phyloP scores from a whole-genome alignment of 2,888 invertebrate genomes.

The Xestia sexstrigata region DNA sequence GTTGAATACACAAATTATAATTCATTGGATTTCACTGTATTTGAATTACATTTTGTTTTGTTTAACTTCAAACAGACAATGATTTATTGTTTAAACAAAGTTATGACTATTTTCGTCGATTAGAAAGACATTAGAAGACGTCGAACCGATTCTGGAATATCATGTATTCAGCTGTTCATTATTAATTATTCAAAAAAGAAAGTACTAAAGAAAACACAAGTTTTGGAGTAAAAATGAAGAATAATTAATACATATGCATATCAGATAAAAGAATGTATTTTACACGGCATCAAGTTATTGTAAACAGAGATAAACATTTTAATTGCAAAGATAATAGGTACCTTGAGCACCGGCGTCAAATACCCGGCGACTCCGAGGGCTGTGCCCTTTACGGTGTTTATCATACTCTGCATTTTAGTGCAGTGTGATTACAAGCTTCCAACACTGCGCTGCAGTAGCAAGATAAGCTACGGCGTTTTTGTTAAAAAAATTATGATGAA shows the following conservation, averaged over 20 bases:
- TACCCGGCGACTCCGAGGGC: slow-evolving; percentile 99
- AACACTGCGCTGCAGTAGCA: slow-evolving; percentile 17
- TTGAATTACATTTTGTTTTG: slow-evolving; percentile 15
- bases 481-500: slow-evolving; percentile 31
- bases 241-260: slow-evolving; percentile 14
- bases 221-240: not conserved
- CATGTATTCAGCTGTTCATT: slow-evolving; percentile 7
- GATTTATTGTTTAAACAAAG: slow-evolving; percentile 17
- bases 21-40: slow-evolving; percentile 13
- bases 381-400: slow-evolving; percentile 98
- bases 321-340: slow-evolving; percentile 78
- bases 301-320: slow-evolving; percentile 48
- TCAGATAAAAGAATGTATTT: slow-evolving; percentile 6
- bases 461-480: slow-evolving; percentile 23
- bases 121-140: not conserved
- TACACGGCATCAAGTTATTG: slow-evolving; percentile 33
- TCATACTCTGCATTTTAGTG: slow-evolving; percentile 96
- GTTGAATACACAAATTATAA: slow-evolving; percentile 10
- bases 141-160: not conserved
- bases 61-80: slow-evolving; percentile 23
- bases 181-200: slow-evolving; percentile 4
- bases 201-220: not conserved
- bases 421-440: slow-evolving; percentile 52
- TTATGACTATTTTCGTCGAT: not conserved
- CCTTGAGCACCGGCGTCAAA: slow-evolving; percentile 98